These are phyloP conservation scores for Carapus acus DNA, from an alignment of 2,797 vertebrate species.

Conservation along the genomic window DNA sequence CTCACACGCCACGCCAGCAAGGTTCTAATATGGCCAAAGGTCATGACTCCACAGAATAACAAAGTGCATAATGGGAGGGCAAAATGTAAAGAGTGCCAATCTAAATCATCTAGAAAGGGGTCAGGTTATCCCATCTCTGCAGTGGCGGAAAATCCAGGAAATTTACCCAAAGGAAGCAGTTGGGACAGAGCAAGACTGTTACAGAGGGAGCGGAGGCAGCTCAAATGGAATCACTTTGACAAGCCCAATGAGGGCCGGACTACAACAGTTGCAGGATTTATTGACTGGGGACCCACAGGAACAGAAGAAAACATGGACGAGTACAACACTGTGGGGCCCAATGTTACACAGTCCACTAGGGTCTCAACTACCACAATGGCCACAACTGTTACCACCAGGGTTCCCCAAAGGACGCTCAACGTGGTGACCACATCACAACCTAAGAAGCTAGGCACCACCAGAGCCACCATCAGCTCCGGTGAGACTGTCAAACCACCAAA, in stretches of 20 bases:
- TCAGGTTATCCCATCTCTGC: constrained; percentile 43
- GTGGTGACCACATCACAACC: constrained; percentile 70
- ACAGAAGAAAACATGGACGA: constrained; percentile 66
- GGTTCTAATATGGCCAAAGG: constrained; percentile 51
- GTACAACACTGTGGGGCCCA: constrained; percentile 56
- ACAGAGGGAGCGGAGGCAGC: constrained; percentile 70
- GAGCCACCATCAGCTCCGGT: constrained; percentile 57
- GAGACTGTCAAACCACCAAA: constrained; percentile 76
- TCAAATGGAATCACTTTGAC: constrained; percentile 71
- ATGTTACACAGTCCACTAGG: constrained; percentile 66
- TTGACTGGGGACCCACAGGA: constrained; percentile 80
- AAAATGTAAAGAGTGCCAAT: constrained; percentile 62
- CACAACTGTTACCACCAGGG: constrained; percentile 66
- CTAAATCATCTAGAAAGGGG: constrained; percentile 56
- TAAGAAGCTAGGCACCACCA: constrained; percentile 71
- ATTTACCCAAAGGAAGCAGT: constrained; percentile 52
- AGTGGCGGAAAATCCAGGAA: constrained; percentile 44
- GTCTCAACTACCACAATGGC: constrained; percentile 63
- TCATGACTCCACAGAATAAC: constrained; percentile 57
- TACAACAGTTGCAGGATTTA: constrained; percentile 78
- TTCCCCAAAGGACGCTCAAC: constrained; percentile 70
- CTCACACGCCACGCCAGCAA: constrained; percentile 53
- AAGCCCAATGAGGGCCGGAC: constrained; percentile 74
- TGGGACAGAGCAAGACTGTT: constrained; percentile 55
- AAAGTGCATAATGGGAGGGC: constrained; percentile 57